Conservation (phyloP, 2,113 vertebrate genomes). For the Tor tambroides region DNA sequence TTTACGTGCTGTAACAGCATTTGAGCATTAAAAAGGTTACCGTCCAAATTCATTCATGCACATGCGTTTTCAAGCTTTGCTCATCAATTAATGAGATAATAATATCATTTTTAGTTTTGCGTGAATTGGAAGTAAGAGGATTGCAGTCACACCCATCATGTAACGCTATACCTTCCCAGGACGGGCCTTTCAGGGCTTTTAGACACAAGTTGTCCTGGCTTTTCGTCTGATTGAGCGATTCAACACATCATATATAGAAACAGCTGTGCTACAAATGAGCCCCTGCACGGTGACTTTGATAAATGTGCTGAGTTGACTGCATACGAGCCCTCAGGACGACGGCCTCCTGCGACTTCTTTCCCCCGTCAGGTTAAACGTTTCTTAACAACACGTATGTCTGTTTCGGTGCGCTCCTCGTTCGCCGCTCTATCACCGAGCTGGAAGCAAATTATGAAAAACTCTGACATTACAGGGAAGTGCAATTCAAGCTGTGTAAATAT, state of each 20-base stretch:
- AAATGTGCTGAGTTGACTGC: slow-evolving; percentile 71
- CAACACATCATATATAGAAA: slow-evolving; percentile 80
- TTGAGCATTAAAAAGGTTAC: neutral
- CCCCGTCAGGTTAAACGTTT: slow-evolving; percentile 34
- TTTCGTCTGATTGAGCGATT: slow-evolving; percentile 75
- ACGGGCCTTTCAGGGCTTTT: slow-evolving; percentile 67
- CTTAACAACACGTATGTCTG: slow-evolving; percentile 12
- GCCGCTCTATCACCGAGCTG: neutral
- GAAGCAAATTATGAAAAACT: slow-evolving; percentile 32
- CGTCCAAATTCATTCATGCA: neutral
- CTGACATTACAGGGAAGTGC: slow-evolving; percentile 29
- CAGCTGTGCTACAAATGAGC: slow-evolving; percentile 83
- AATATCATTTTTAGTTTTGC: neutral
- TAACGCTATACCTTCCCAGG: slow-evolving; percentile 54
- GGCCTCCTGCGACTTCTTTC: slow-evolving; percentile 26
- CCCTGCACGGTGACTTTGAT: slow-evolving; percentile 75
- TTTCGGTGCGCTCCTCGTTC: slow-evolving; percentile 19
- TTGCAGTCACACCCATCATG: slow-evolving; percentile 45
- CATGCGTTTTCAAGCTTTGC: neutral
- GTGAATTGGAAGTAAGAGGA: slow-evolving; percentile 1
- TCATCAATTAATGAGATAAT: neutral
- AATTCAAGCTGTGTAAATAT: slow-evolving; percentile 52
- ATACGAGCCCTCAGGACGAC: slow-evolving; percentile 46
- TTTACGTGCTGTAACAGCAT: neutral
- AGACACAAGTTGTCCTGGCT: slow-evolving; percentile 68